Percentiles rank a stretch among this genome's conserved stretches.
Conservation (phyloP, 1,140 invertebrate species). For the Drosophila trapezifrons region DNA sequence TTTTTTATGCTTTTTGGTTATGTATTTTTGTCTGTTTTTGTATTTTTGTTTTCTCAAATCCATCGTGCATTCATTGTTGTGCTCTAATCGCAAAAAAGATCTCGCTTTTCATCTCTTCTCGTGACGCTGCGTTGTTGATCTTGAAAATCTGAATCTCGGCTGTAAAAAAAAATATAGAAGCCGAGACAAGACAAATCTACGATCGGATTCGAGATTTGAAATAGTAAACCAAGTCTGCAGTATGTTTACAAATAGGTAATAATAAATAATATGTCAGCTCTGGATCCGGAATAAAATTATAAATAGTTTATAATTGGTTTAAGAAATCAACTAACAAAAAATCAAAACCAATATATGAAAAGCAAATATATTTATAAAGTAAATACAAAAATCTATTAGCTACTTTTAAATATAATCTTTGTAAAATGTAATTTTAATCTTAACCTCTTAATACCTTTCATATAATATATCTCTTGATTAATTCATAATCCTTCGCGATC, state of each 20-base stretch:
- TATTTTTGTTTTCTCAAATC: conserved; percentile 48
- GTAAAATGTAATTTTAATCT: too few relatives aligned
- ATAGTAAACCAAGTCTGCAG: conserved; percentile 46
- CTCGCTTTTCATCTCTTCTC: conserved; percentile 79
- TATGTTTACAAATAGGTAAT: neutral
- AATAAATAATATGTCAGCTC: neutral
- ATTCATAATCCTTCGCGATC: neutral
- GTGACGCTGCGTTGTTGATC: conserved; percentile 81
- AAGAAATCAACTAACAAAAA: too few relatives aligned
- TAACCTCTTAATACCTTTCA: too few relatives aligned
- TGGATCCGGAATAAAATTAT: too few relatives aligned
- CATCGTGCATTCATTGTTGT: conserved; percentile 81
- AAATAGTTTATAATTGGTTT: too few relatives aligned
- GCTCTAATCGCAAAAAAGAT: conserved; percentile 74
- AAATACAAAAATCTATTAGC: too few relatives aligned
- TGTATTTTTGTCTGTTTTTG: conserved; percentile 44
- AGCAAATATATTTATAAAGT: too few relatives aligned
- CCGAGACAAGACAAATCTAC: conserved; percentile 32
- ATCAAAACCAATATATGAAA: too few relatives aligned
- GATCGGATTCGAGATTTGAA: conserved; percentile 39
- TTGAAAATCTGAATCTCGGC: conserved; percentile 63
- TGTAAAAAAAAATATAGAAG: conserved; percentile 31
- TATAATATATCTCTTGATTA: too few relatives aligned
- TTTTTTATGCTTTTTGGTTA: conserved; percentile 50
- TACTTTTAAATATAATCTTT: too few relatives aligned